Percentiles rank a stretch among this genome's conserved stretches.
These are phyloP conservation scores for Seriola dumerili DNA, from an alignment of 2,113 vertebrate genomes.

Conservation along the genomic window DNA sequence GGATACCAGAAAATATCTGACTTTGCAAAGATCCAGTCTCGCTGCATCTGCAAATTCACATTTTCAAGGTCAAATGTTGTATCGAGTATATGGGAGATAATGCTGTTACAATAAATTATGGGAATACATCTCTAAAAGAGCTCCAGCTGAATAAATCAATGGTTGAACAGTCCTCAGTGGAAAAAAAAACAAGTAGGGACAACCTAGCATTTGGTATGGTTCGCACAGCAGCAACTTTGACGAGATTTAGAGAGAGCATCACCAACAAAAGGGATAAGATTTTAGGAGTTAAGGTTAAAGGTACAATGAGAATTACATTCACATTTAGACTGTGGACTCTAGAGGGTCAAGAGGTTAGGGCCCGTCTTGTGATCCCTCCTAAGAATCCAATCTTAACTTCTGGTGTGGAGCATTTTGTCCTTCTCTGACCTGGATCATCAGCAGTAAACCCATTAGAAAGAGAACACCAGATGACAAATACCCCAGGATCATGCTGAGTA, in stretches of 20 bases:
- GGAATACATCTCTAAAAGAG: constrained; percentile 37
- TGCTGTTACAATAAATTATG: constrained; percentile 60
- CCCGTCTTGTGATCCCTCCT: constrained; percentile 36
- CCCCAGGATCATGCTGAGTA: constrained; percentile 74
- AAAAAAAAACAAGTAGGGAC: constrained; percentile 25
- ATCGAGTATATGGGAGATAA: constrained; percentile 49
- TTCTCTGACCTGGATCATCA: constrained; percentile 72
- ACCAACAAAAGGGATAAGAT: constrained; percentile 19
- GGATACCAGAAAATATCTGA: constrained; percentile 70
- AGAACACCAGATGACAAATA: constrained; percentile 79
- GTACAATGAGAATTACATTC: constrained; percentile 28
- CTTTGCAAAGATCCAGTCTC: constrained; percentile 68
- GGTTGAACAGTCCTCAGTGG: constrained; percentile 17
- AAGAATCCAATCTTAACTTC: constrained; percentile 53
- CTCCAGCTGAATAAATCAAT: constrained; percentile 49
- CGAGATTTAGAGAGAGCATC: constrained; percentile 12
- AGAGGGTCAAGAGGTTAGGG: constrained; percentile 27
- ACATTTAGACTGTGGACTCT: constrained; percentile 34
- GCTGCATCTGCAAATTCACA: constrained; percentile 64
- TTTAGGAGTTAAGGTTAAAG: constrained; percentile 25
- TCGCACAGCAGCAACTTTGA: constrained; percentile 11
- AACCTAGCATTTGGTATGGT: not conserved
- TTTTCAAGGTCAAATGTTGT: constrained; percentile 71
- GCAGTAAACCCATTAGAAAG: constrained; percentile 76
- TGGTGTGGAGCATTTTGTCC: constrained; percentile 54